These are phyloP conservation scores for Labroides dimidiatus DNA, from an alignment of 2,797 vertebrate genomes.

Conservation along the genomic window DNA sequence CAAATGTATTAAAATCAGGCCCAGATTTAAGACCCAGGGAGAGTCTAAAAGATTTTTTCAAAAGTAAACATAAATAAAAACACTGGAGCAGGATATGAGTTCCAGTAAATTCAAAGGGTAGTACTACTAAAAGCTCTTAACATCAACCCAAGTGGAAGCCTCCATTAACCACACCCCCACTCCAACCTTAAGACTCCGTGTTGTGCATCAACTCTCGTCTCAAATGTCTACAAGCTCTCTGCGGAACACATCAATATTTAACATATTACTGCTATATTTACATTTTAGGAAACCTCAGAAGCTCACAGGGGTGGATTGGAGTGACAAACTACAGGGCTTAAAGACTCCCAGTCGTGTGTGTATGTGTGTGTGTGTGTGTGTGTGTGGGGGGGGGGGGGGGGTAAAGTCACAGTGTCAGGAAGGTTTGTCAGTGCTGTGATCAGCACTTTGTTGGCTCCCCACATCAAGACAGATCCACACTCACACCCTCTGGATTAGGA, in stretches of 20 bases:
- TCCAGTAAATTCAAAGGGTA: not conserved
- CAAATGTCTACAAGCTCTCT: conserved; percentile 49
- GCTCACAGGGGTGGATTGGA: conserved; percentile 3
- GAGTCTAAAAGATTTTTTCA: not conserved
- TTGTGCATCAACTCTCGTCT: conserved; percentile 11
- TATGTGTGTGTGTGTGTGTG: no score
- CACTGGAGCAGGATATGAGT: not conserved
- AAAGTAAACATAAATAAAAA: conserved; percentile 6
- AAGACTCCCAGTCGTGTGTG: conserved; percentile 8
- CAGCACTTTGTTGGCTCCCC: conserved; percentile 19
- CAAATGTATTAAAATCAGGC: no score
- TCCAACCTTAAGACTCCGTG: conserved; percentile 11
- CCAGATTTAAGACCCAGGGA: not conserved
- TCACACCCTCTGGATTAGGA: conserved; percentile 50
- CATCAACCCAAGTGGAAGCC: conserved; percentile 9
- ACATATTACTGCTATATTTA: conserved; percentile 62
- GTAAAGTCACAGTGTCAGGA: not conserved
- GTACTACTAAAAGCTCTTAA: conserved; percentile 7
- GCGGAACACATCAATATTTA: conserved; percentile 60
- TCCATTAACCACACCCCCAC: conserved; percentile 31
- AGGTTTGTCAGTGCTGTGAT: conserved; percentile 19
- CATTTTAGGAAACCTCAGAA: conserved; percentile 52
- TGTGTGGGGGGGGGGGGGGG: not conserved
- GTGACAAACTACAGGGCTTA: not conserved
- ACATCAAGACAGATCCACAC: conserved; percentile 24